These are phyloP conservation scores for Apteryx owenii DNA, from an alignment of 2,113 vertebrate species.

Conservation along the genomic window DNA sequence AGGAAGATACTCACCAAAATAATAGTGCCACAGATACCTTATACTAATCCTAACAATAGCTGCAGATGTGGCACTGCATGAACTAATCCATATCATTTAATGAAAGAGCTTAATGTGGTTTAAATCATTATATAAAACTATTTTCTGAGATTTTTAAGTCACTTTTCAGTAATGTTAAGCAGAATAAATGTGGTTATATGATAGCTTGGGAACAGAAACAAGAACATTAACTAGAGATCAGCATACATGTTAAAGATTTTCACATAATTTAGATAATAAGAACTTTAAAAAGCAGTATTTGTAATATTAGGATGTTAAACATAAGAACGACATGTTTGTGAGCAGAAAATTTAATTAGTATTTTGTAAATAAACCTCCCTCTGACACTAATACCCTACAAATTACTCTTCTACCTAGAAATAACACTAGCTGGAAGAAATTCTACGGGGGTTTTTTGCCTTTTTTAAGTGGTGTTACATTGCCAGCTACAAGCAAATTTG, in stretches of 20 bases:
- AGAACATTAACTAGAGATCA: neutral
- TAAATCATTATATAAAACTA: neutral
- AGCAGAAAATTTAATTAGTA: neutral
- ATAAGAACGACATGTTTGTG: neutral
- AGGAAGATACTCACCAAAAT: neutral
- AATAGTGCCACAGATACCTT: neutral
- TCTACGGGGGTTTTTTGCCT: neutral
- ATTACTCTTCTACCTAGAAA: neutral
- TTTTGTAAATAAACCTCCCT: neutral
- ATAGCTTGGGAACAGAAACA: neutral
- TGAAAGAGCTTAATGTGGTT: neutral
- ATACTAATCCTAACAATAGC: neutral
- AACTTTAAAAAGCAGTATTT: neutral
- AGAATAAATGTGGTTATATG: neutral
- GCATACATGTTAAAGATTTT: neutral
- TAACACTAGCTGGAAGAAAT: neutral
- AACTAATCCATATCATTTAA: neutral
- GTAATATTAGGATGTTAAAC: neutral
- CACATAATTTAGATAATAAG: neutral
- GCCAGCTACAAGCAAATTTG: neutral
- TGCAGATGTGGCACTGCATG: neutral
- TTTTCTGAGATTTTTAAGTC: neutral
- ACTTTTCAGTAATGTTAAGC: neutral
- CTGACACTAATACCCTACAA: neutral
- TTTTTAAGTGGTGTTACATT: neutral